Evolutionary conservation across 2,797 vertebrate species (phyloP).

Genomic region (Hyperoplus lanceolatus): DNA sequence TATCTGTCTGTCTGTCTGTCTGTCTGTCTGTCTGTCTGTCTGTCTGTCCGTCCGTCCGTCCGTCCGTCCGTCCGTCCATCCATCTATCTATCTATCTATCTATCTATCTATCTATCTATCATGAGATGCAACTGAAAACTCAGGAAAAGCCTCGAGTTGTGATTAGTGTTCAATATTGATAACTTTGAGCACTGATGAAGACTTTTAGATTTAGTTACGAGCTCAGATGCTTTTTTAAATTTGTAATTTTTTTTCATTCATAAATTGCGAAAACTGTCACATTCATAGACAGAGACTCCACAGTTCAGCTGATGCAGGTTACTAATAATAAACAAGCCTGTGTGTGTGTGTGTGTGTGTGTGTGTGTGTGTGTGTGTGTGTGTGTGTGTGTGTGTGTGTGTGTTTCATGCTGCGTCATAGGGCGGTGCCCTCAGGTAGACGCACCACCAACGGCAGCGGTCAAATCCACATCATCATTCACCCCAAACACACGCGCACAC

Average conservation of each 20-base stretch:
- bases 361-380: not conserved
- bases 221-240: not conserved
- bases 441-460: constrained; percentile 28
- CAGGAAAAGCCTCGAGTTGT: too few relatives aligned
- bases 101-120: too few relatives aligned
- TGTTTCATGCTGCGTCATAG: constrained; percentile 47
- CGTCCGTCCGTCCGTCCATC: too few relatives aligned
- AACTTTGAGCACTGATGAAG: not conserved
- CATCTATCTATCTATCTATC: too few relatives aligned
- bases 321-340: constrained; percentile 6
- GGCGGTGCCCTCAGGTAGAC: constrained; percentile 69
- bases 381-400: constrained; percentile 4
- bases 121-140: too few relatives aligned
- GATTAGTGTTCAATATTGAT: too few relatives aligned
- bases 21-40: too few relatives aligned
- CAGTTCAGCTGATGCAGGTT: not conserved
- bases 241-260: not conserved
- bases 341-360: not conserved
- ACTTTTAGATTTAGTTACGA: not conserved
- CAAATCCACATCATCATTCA: constrained; percentile 14
- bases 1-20: too few relatives aligned
- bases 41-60: too few relatives aligned
- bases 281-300: not conserved
- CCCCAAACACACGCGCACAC: not conserved
- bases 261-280: not conserved